Percentiles rank a stretch among this genome's conserved stretches.
Evolutionary conservation across 1,140 invertebrate genomes (phyloP).

Genomic region (Delia radicum): DNA sequence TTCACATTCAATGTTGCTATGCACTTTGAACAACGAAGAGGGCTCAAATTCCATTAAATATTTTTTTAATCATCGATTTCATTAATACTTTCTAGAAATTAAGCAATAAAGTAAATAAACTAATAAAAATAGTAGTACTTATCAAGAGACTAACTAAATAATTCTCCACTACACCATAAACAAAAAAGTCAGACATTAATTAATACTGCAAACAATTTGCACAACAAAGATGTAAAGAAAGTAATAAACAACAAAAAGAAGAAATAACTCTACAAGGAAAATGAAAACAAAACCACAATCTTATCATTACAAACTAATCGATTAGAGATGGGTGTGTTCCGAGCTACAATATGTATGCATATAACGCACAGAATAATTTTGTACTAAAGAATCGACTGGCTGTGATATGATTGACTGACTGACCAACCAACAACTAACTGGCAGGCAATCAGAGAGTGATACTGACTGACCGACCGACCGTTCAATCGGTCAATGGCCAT

Average conservation of each 20-base stretch:
- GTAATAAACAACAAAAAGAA: too few species aligned
- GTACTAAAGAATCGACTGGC: neutral
- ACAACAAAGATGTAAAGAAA: neutral
- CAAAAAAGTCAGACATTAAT: too few species aligned
- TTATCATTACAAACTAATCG: neutral
- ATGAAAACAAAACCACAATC: neutral
- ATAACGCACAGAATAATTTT: neutral
- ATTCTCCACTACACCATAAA: too few species aligned
- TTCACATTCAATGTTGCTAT: too few species aligned
- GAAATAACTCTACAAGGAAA: neutral
- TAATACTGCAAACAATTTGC: too few species aligned
- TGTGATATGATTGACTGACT: neutral
- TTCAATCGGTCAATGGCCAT: neutral
- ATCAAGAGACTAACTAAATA: too few species aligned
- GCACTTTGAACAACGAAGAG: too few species aligned
- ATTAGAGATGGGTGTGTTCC: conserved; percentile 1
- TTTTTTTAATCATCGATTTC: too few species aligned
- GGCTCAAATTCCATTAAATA: too few species aligned
- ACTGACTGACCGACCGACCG: neutral
- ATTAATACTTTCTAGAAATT: too few species aligned
- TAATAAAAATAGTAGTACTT: too few species aligned
- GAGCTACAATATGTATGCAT: neutral
- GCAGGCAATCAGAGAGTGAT: neutral
- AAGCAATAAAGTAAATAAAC: too few species aligned
- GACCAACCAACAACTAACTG: neutral